Conservation (phyloP, 2,888 invertebrate species). For the Pollenia labialis region DNA sequence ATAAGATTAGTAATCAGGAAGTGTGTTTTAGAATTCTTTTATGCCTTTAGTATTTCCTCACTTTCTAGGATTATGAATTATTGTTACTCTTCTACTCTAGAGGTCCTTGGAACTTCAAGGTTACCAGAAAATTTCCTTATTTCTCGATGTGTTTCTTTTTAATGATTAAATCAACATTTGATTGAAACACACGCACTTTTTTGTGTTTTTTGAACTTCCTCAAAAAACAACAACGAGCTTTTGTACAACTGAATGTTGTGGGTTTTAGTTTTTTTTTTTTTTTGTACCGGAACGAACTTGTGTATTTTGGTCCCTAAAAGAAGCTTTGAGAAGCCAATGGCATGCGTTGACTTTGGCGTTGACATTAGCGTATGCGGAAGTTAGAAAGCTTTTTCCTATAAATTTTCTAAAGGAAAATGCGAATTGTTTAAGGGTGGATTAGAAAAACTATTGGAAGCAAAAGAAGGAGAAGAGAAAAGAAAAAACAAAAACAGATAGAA, state of each 20-base stretch:
- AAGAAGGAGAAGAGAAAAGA: neutral
- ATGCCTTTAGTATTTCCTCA: neutral
- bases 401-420: neutral
- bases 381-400: constrained; percentile 27
- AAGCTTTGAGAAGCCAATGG: constrained; percentile 64
- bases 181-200: constrained; percentile 1
- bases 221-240: neutral
- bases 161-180: constrained; percentile 15
- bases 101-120: constrained; percentile 66
- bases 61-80: neutral
- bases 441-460: neutral
- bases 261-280: neutral
- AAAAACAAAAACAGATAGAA: neutral
- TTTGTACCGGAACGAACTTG: neutral
- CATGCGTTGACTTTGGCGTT: constrained; percentile 61
- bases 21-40: no score
- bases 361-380: constrained; percentile 48
- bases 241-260: neutral
- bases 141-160: constrained; percentile 5
- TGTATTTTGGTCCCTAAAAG: neutral
- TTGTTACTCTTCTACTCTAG: constrained; percentile 20
- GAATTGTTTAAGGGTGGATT: constrained; percentile 11
- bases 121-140: constrained; percentile 52
- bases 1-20: no score
- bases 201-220: constrained; percentile 52